A percentile compares a stretch with the other conserved stretches of the same genome.
Evolutionary conservation across 2,113 vertebrate species (phyloP).

Genomic region (Illadopsis cleaveri): DNA sequence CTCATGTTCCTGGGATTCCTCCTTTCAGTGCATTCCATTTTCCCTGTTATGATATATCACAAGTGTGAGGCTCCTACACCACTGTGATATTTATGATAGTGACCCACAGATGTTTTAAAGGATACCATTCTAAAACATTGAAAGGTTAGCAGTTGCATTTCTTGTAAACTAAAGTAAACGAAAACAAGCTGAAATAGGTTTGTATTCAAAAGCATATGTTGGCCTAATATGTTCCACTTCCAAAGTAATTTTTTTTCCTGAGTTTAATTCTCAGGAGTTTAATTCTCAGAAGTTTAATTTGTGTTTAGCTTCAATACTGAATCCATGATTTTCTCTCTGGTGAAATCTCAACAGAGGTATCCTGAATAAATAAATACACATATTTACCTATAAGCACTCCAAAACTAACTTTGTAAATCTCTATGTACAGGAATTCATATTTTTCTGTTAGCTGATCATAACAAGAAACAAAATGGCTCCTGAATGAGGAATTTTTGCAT

Average conservation of each 20-base stretch:
- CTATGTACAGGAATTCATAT: not conserved
- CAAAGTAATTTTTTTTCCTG: not conserved
- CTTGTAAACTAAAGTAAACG: constrained; percentile 6
- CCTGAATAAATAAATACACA: not conserved
- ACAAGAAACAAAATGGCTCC: not conserved
- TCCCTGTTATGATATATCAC: not conserved
- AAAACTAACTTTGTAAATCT: not conserved
- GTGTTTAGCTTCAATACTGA: not conserved
- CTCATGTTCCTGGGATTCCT: not conserved
- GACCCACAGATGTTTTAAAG: constrained; percentile 56
- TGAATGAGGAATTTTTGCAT: not conserved
- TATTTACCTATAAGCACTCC: not conserved
- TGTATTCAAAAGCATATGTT: not conserved
- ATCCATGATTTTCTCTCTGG: not conserved
- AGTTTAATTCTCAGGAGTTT: not conserved
- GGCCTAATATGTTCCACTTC: not conserved
- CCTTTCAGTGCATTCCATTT: not conserved
- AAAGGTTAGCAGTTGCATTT: constrained; percentile 38
- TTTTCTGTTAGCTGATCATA: not conserved
- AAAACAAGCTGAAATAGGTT: constrained; percentile 19
- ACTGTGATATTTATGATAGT: constrained; percentile 64
- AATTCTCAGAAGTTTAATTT: not conserved
- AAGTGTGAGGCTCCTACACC: constrained; percentile 15
- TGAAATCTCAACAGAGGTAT: not conserved
- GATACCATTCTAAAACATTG: constrained; percentile 25